phyloP scores from a whole-genome alignment of 2,888 invertebrate species.

The Drosophila birchii region DNA sequence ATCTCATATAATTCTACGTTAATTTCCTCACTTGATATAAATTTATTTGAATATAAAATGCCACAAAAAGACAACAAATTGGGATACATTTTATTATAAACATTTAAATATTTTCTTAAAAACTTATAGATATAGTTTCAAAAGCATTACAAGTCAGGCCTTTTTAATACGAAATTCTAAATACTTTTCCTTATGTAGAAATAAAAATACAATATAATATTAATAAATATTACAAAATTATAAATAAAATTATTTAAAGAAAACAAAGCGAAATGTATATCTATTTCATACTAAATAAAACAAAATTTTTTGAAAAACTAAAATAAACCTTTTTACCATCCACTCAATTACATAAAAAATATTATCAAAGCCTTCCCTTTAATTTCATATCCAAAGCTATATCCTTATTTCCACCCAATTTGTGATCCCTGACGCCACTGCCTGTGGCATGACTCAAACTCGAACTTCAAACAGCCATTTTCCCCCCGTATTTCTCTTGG shows the following conservation, averaged over 20 bases:
- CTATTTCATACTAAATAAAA: background rate
- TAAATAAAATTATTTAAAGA: background rate
- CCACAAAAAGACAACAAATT: too few relatives aligned
- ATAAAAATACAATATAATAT: background rate
- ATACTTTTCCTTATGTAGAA: too few relatives aligned
- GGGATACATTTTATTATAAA: too few relatives aligned
- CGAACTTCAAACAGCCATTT: conserved; percentile 50
- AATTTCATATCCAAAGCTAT: background rate
- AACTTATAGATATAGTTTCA: too few relatives aligned
- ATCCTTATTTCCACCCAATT: conserved; percentile 25
- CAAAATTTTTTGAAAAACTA: background rate
- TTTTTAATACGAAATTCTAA: too few relatives aligned
- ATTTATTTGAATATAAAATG: too few relatives aligned
- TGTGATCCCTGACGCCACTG: conserved; percentile 1
- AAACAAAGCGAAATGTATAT: background rate
- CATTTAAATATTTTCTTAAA: too few relatives aligned
- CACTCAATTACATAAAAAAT: too few relatives aligned
- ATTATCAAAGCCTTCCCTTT: background rate
- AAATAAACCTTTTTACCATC: background rate
- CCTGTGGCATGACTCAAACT: conserved; percentile 40
- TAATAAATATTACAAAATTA: background rate
- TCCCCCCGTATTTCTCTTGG: background rate
- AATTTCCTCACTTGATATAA: too few relatives aligned
- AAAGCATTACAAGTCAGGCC: too few relatives aligned
- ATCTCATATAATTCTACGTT: too few relatives aligned